Base-by-base conservation (phyloP, 2,888 invertebrate species). In the Muscina levida region DNA sequence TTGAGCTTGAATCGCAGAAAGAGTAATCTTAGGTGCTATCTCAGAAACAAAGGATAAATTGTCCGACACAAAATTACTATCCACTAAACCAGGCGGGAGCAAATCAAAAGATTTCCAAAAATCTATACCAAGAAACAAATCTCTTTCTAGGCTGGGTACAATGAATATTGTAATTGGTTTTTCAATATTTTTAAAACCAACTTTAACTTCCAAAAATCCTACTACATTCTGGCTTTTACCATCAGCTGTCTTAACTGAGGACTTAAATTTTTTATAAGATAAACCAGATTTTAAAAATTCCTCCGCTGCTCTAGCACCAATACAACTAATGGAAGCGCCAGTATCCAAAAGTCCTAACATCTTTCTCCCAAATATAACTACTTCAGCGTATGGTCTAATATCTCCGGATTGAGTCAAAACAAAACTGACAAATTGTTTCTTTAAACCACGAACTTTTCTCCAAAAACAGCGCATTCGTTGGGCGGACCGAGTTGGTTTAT, bases 1-100 rank as follows among this genome's bases (percentile, higher is more conserved):
- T 19, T 84, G 83, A 75, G 72, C 73, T 39, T 62, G 75, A 15
- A 79, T 15, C 31, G 83, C 79, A 10, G 83, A 83, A 24, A 86
- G 57, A 1, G 84, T 85, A 22, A 71, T 82, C 3, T 57, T 31
- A 17, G n/a, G 2, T 13, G 17, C 31, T n/a, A 57, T 17, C 17
- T 57, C 57, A 37, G 57, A 57, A 15, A 57, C 37, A n/a, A n/a
- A 48, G 6, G 48, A 48, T 17, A 48, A 15, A 48, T 15, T 48
- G 15, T 48, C 48, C 15, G 48, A 48, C 17, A 48, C 17, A 17
- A 15, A 15, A 48, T 48, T 17, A 15, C 17, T 15, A n/a, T 6
- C 17, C n/a, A 48, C 15, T 6, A 48, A 17, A 15, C 48, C 48
- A 48, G 48, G 15, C n/a, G 48, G 48, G 6, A 48, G 17, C 6